Conservation (phyloP, 2,888 invertebrate genomes). For the Chalcis sispes region DNA sequence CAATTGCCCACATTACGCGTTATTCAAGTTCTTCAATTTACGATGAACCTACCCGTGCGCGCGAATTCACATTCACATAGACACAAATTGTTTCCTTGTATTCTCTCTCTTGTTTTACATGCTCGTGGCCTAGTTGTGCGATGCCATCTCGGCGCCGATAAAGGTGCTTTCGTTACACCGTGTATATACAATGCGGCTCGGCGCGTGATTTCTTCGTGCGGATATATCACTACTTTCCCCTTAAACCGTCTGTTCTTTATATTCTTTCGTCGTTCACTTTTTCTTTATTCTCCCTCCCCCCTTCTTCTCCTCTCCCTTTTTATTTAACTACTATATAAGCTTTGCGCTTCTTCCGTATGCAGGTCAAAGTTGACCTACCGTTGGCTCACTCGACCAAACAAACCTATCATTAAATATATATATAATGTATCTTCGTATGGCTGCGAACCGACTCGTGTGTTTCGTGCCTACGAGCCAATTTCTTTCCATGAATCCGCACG, state of each 20-base stretch:
- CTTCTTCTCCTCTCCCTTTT: background rate
- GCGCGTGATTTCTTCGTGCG: too few species aligned
- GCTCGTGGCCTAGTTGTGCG: slow-evolving; percentile 27
- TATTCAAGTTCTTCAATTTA: slow-evolving; percentile 14
- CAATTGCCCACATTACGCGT: slow-evolving; percentile 19
- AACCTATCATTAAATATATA: background rate
- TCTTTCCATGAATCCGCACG: too few species aligned
- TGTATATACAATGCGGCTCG: background rate
- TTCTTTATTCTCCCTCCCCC: too few species aligned
- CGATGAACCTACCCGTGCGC: too few species aligned
- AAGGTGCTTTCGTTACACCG: slow-evolving; percentile 19
- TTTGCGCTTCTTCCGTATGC: background rate
- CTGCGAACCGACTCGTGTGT: background rate
- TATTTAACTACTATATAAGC: background rate
- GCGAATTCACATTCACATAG: background rate
- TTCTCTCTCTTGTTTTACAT: background rate
- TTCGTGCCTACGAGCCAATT: background rate
- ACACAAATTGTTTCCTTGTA: background rate
- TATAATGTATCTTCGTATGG: background rate
- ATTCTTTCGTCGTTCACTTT: too few species aligned
- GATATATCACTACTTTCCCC: too few species aligned
- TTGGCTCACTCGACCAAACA: background rate
- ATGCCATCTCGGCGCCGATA: background rate
- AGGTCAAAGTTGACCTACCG: background rate
- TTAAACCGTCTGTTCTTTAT: too few species aligned